A percentile compares a stretch with the other conserved stretches of the same genome.
Conservation (phyloP, 2,888 invertebrate species). For the Atrina japonica region DNA sequence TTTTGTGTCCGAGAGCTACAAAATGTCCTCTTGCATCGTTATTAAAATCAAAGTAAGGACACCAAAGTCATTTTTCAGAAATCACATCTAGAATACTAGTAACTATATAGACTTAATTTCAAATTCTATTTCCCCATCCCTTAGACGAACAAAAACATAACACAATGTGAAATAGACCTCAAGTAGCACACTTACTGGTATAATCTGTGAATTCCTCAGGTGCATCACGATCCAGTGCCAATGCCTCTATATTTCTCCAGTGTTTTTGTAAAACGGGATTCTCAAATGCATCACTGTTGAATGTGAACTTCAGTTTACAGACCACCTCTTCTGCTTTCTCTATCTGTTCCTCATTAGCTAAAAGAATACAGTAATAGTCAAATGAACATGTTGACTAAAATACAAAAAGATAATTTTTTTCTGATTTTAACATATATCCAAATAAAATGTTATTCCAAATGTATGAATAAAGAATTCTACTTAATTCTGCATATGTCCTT, state of each 20-base stretch:
- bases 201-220: conserved; percentile 83
- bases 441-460: too few relatives aligned
- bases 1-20: too few relatives aligned
- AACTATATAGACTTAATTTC: background rate
- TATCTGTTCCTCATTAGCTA: conserved; percentile 83
- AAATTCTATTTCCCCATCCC: too few relatives aligned
- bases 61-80: too few relatives aligned
- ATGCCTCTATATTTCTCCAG: conserved; percentile 86
- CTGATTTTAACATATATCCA: background rate
- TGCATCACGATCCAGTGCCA: conserved; percentile 85
- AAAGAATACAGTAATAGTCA: too few relatives aligned
- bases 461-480: too few relatives aligned
- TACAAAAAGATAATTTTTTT: background rate
- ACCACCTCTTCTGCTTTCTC: conserved; percentile 85
- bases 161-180: too few relatives aligned
- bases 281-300: conserved; percentile 85
- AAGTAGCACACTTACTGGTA: conserved; percentile 79
- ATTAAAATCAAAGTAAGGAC: too few relatives aligned
- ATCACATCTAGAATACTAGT: background rate
- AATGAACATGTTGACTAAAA: too few relatives aligned
- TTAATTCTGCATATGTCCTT: too few relatives aligned
- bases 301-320: conserved; percentile 84
- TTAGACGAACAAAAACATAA: too few relatives aligned
- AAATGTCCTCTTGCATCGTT: too few relatives aligned
- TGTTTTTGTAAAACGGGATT: conserved; percentile 86